Base-by-base conservation (phyloP, 2,797 vertebrate genomes). In the Peromyscus nudipes region DNA sequence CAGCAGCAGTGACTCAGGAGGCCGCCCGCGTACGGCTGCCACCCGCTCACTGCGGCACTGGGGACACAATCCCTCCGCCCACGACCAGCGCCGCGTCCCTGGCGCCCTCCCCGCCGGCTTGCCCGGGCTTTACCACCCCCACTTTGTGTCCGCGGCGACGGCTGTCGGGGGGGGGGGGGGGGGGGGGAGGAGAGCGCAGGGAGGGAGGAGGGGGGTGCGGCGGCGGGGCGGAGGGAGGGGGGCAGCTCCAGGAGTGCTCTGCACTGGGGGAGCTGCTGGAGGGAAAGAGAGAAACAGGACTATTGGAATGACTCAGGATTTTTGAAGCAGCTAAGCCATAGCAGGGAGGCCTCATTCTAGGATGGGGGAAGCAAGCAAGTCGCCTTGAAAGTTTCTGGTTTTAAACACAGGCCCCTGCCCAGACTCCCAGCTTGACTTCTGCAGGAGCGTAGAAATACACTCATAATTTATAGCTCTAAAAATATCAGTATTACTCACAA, bases 1-100 rank as follows among this genome's bases (percentile, higher is more conserved):
- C 67, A 17, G 71, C 83, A 80, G 60, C 97, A 76, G 77, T 93
- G 97, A 97, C 93, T 93, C 97, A 92, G 94, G 95, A 75, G 64
- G 46, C 92, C 76, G 14, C 49, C 5, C 13, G 43, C 93, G 1
- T 73, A 85, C 81, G 88, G 12, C 64, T 21, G 57, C 67, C 60
- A 21, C 77, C 69, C 52, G 8, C 80, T 76, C 75, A 46, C 92
- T 95, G 96, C 96, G 34, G 95, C 96, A 23, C 29, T 0, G 9
- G 27, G 6, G 84, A 49, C 49, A 3, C 71, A 69, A 60, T 64
- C 77, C 73, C 52, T 31, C 91, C 84, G 12, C 96, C 89, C 67
- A 71, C 75, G 29, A 27, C 71, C 27, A 23, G 49, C 49, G 6
- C n/a, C n/a, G 4, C 4, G 43, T 60, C 40, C n/a, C 60, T 19